Evolutionary conservation across 1,140 invertebrate species (phyloP), one percentile per base, ranked within the genome.

Genomic region (Charaxes varanes): DNA sequence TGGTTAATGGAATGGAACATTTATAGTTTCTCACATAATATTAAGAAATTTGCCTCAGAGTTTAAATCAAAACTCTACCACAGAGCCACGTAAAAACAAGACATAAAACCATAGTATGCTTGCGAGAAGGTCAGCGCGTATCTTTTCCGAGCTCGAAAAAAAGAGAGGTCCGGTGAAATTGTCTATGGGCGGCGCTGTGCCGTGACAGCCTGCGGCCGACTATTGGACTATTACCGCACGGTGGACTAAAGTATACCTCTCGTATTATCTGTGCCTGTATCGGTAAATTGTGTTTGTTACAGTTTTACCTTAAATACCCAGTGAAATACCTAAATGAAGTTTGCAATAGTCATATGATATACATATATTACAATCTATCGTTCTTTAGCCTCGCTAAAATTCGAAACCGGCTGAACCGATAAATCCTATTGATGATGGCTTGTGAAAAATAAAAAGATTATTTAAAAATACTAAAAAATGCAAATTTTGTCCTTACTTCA

Each of bases 161-260:
- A 61, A 60, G 60, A 46, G 32, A 41, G 53, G 57, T 54, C 62
- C 63, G 43, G 67, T 73, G 58, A 72, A 67, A 69, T 72, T 54
- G 68, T 73, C 55, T 66, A 68, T 65, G 68, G 67, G 64, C 64
- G 54, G 62, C 55, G 53, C 49, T 47, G 40, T 66, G 62, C 69
- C 69, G 69, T 73, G 69, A 73, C 69, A 36, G 63, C 69, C 69
- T 30, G 37, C 55, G 47, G 46, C 37, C 49, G 47, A 41, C 59
- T 57, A 60, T 68, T 65, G 49, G 54, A 53, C 58, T 62, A 66
- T 66, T 66, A 66, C 56, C 33, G 43, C 27, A 41, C 38, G 40
- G 35, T 42, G 31, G 46, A 44, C 26, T 53, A 44, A 45, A 41
- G 41, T 53, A 55, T 49, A 48, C 36, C 46, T 40, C 40, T 48